Evolutionary conservation across 2,113 vertebrate species (phyloP).

Genomic region (Zapornia atra): DNA sequence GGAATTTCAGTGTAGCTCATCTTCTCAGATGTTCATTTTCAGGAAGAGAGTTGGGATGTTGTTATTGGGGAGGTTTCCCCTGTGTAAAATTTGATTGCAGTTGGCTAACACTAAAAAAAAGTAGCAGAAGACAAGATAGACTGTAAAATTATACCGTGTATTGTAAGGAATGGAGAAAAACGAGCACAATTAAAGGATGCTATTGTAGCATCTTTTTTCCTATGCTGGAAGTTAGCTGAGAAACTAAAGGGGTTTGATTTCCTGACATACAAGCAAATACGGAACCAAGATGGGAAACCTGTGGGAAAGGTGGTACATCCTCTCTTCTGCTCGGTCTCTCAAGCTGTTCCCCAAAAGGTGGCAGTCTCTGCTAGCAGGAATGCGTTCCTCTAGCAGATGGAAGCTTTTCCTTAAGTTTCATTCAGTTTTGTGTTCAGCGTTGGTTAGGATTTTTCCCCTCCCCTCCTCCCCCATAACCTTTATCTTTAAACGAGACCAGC

Average conservation of each 20-base stretch:
- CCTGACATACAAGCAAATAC: neutral
- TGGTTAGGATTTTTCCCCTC: neutral
- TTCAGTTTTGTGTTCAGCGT: neutral
- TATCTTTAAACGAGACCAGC: conserved; percentile 35
- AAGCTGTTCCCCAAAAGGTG: conserved; percentile 62
- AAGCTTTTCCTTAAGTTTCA: neutral
- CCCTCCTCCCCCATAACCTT: conserved; percentile 29
- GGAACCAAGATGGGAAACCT: neutral
- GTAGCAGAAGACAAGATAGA: neutral
- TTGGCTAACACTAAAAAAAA: neutral
- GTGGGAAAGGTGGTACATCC: neutral
- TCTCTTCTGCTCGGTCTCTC: neutral
- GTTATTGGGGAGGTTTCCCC: neutral
- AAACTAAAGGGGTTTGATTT: neutral
- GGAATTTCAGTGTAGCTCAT: neutral
- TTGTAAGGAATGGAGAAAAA: neutral
- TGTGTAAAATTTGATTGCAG: neutral
- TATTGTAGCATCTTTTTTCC: neutral
- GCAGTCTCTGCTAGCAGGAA: conserved; percentile 48
- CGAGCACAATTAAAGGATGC: neutral
- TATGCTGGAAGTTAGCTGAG: neutral
- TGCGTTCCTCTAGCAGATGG: neutral
- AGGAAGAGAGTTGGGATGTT: rapidly evolving
- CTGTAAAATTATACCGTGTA: neutral
- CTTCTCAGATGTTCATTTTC: neutral